Evolutionary conservation across 2,797 vertebrate species (phyloP).

Genomic region (Enteromius radiatus): DNA sequence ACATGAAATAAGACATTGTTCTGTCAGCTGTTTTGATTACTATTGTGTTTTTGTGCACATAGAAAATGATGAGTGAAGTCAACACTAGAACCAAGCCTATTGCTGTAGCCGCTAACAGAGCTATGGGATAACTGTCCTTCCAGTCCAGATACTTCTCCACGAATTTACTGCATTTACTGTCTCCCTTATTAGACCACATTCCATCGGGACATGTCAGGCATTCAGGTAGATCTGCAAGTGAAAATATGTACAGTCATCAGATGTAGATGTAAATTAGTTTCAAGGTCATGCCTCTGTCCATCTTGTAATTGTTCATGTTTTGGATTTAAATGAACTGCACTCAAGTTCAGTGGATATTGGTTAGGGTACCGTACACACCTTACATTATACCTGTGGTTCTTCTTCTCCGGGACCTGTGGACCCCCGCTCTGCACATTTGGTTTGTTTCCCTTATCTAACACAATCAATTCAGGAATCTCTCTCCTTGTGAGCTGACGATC

Average conservation of each 20-base stretch:
- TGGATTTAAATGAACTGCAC: neutral
- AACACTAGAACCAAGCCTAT: constrained; percentile 68
- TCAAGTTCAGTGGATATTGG: neutral
- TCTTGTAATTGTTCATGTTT: neutral
- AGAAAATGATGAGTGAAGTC: constrained; percentile 60
- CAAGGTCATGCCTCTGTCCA: neutral
- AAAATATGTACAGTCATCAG: neutral
- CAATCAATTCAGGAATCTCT: too few species aligned
- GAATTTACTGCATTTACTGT: constrained; percentile 42
- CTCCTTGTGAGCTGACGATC: neutral
- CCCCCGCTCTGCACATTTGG: too few species aligned
- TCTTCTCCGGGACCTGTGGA: too few species aligned
- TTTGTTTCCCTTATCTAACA: too few species aligned
- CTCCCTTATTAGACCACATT: constrained; percentile 60
- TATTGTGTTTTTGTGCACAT: constrained; percentile 58
- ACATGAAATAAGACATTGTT: constrained; percentile 68
- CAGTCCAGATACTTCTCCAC: constrained; percentile 65
- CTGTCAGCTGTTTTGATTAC: constrained; percentile 68
- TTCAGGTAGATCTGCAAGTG: constrained; percentile 57
- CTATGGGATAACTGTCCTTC: constrained; percentile 66
- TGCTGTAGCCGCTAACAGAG: constrained; percentile 58
- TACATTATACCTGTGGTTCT: too few species aligned
- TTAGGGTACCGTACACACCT: neutral
- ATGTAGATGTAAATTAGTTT: neutral
- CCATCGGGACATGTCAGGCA: constrained; percentile 64